Conservation (phyloP, 2,797 vertebrate genomes). For the Parauchenoglanis punctatus region DNA sequence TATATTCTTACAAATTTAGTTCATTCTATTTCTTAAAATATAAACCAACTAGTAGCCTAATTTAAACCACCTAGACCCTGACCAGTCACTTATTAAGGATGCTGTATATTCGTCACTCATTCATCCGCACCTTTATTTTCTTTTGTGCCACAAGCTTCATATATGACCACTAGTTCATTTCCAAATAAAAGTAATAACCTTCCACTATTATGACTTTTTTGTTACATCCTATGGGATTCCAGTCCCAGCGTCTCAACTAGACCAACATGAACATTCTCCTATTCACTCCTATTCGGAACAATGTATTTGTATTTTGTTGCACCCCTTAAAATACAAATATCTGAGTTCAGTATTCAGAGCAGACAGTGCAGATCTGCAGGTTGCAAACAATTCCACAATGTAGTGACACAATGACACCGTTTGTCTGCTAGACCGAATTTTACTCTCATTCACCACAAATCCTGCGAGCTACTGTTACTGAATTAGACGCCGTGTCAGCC, state of each 20-base stretch:
- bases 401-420: neutral
- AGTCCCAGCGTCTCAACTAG: neutral
- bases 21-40: neutral
- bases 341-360: neutral
- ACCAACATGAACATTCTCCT: neutral
- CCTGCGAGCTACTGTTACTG: neutral
- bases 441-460: neutral
- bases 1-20: neutral
- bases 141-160: neutral
- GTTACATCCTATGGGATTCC: neutral
- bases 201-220: neutral
- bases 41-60: neutral
- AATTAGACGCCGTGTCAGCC: slow-evolving; percentile 8
- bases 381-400: neutral
- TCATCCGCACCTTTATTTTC: neutral
- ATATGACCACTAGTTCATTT: neutral
- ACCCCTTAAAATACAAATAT: neutral
- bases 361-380: neutral
- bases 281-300: neutral
- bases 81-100: neutral
- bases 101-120: neutral
- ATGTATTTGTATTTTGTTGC: neutral
- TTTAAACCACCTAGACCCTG: neutral
- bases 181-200: neutral
- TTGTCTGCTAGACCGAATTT: slow-evolving; percentile 4